Evolutionary conservation across 2,113 vertebrate genomes (phyloP).

Genomic region (Chinchilla lanigera): DNA sequence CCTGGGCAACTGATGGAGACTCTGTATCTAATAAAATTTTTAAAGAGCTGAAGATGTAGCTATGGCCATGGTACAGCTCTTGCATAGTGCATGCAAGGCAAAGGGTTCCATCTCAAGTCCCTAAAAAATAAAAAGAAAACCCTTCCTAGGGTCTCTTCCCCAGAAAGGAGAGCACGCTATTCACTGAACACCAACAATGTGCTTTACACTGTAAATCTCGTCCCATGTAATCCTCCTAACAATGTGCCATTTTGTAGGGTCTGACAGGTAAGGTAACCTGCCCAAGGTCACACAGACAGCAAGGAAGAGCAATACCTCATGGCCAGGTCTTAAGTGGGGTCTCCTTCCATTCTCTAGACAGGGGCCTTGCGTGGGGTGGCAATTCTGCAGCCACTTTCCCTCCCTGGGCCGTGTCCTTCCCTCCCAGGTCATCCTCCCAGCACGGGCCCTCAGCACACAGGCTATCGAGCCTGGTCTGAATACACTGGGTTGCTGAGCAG

Average conservation of each 20-base stretch:
- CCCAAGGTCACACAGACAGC: not conserved
- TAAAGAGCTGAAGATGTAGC: not conserved
- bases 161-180: not conserved
- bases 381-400: not conserved
- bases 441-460: not conserved
- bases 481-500: not conserved
- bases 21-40: not conserved
- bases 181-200: not conserved
- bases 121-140: not conserved
- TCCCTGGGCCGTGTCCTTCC: not conserved
- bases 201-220: not conserved
- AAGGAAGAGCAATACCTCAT: not conserved
- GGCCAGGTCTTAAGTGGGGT: not conserved
- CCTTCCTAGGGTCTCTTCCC: not conserved
- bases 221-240: not conserved
- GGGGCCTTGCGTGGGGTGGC: too few relatives aligned
- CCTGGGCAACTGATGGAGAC: not conserved
- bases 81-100: not conserved
- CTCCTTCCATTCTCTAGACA: not conserved
- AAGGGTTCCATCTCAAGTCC: not conserved
- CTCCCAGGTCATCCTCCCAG: not conserved
- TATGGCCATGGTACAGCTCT: not conserved
- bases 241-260: not conserved
- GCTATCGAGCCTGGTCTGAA: not conserved
- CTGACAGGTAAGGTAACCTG: slow-evolving; percentile 31